Conservation (phyloP, 2,113 vertebrate species). For the Chionodraco myersi region DNA sequence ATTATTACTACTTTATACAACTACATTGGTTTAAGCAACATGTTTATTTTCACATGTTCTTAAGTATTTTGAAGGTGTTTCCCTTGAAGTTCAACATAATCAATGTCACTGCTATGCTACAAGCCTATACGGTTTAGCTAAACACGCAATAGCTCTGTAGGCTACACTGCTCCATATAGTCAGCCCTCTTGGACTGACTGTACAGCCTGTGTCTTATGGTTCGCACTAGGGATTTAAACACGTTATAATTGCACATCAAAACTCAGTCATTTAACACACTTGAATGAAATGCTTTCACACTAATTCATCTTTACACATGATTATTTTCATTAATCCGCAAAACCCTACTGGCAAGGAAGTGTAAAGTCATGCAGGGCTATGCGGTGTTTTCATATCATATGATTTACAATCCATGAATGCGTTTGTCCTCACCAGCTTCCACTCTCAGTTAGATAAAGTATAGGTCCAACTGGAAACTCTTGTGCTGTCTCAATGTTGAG, state of each 20-base stretch:
- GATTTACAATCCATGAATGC: conserved; percentile 21
- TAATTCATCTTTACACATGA: conserved; percentile 5
- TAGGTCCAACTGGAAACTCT: conserved; percentile 30
- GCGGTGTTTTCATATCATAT: conserved; percentile 34
- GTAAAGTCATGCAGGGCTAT: conserved; percentile 57
- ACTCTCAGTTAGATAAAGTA: conserved; percentile 27
- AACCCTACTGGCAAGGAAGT: conserved; percentile 65
- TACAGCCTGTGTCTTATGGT: conserved; percentile 24
- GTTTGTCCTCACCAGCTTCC: conserved; percentile 26
- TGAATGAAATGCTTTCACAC: not conserved
- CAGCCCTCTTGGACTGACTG: conserved; percentile 18
- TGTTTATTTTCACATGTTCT: not conserved
- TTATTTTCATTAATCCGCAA: conserved; percentile 29
- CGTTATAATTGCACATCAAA: conserved; percentile 14
- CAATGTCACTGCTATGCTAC: conserved; percentile 66
- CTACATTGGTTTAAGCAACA: not conserved
- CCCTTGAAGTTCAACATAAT: conserved; percentile 65
- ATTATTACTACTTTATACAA: not conserved
- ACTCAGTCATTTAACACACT: conserved; percentile 9
- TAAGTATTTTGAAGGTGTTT: not conserved
- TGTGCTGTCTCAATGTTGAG: conserved; percentile 52
- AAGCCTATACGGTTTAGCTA: conserved; percentile 63
- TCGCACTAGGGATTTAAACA: conserved; percentile 15
- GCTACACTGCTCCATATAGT: conserved; percentile 71
- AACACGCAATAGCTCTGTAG: conserved; percentile 74